Evolutionary conservation across 2,888 invertebrate genomes (phyloP).

Genomic region (Drosophila rubida): DNA sequence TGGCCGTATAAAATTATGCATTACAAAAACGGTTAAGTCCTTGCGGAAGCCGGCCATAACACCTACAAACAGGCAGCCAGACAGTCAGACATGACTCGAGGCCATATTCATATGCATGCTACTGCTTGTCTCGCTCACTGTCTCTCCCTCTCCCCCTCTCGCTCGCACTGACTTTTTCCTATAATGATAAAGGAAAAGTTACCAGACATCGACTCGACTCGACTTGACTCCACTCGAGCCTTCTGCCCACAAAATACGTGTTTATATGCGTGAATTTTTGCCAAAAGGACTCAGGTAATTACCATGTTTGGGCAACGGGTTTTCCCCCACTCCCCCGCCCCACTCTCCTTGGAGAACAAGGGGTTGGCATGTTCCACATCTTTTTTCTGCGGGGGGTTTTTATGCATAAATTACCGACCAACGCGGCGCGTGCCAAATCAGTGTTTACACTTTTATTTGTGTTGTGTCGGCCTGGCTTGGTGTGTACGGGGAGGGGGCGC

Average conservation of each 20-base stretch:
- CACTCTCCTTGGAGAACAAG: background rate
- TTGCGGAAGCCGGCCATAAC: constrained; percentile 79
- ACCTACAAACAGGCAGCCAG: constrained; percentile 62
- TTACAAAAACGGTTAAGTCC: constrained; percentile 81
- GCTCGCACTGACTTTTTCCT: background rate
- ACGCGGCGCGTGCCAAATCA: constrained; percentile 76
- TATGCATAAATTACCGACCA: constrained; percentile 72
- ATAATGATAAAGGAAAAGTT: constrained; percentile 77
- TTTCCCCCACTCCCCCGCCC: no score
- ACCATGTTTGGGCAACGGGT: constrained; percentile 74
- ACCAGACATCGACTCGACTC: constrained; percentile 58
- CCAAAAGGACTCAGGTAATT: constrained; percentile 78
- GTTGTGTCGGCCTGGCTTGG: constrained; percentile 3
- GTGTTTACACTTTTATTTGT: constrained; percentile 80
- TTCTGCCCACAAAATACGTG: constrained; percentile 70
- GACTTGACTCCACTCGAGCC: constrained; percentile 15
- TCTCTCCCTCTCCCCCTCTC: background rate
- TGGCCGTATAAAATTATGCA: constrained; percentile 71
- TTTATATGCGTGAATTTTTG: constrained; percentile 77
- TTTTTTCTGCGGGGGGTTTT: constrained; percentile 33
- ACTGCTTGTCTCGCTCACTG: constrained; percentile 25
- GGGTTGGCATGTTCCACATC: constrained; percentile 30
- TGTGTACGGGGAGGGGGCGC: background rate
- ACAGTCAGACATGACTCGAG: constrained; percentile 54
- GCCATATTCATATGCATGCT: constrained; percentile 77